Evolutionary conservation across 2,888 invertebrate species (phyloP).

Genomic region (Zonitis immaculata): DNA sequence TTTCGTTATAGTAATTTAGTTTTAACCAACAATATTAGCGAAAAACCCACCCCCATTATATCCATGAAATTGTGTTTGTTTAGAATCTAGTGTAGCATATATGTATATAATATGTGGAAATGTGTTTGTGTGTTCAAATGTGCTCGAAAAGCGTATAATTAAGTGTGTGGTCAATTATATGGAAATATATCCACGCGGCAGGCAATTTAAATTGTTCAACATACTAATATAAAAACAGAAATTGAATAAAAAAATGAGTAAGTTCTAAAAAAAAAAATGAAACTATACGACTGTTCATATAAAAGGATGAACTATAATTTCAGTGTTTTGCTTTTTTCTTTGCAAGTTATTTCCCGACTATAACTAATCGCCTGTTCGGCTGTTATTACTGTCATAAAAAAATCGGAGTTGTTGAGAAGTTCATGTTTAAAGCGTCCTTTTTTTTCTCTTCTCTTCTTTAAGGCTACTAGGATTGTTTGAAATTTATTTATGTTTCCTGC

Average conservation of each 20-base stretch:
- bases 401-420: too few relatives aligned
- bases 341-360: background rate
- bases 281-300: background rate
- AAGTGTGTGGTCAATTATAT: slow-evolving; percentile 2
- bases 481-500: background rate
- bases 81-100: background rate
- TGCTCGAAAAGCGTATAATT: slow-evolving; percentile 2
- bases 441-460: too few relatives aligned
- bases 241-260: background rate
- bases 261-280: background rate
- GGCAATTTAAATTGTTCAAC: background rate
- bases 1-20: background rate
- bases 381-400: background rate
- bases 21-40: background rate
- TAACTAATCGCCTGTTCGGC: background rate
- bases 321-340: background rate
- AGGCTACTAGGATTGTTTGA: background rate
- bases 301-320: background rate
- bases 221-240: background rate
- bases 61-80: background rate
- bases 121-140: too few relatives aligned
- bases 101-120: too few relatives aligned
- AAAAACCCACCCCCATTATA: background rate
- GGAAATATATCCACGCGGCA: background rate
- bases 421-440: too few relatives aligned